A percentile compares a stretch with the other conserved stretches of the same genome.
phyloP scores from a whole-genome alignment of 2,113 vertebrate genomes.

The Himantopus leucocephalus region DNA sequence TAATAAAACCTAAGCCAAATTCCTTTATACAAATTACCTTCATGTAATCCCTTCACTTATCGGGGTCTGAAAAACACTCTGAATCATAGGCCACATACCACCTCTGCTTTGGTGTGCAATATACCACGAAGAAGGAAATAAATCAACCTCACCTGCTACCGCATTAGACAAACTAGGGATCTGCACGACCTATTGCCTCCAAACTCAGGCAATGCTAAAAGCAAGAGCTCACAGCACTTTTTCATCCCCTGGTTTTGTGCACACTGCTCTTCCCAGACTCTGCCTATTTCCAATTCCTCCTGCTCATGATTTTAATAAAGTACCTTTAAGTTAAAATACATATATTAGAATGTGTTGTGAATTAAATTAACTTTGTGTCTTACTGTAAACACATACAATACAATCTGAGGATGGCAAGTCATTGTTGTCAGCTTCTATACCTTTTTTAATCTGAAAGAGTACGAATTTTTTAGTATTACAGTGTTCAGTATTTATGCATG shows the following conservation, averaged over 20 bases:
- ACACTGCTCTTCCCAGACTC: background rate
- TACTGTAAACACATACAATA: background rate
- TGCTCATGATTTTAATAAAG: background rate
- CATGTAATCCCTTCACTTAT: background rate
- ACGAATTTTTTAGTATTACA: background rate
- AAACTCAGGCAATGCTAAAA: background rate
- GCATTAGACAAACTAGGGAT: background rate
- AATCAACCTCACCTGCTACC: background rate
- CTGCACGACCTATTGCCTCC: background rate
- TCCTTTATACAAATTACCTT: background rate
- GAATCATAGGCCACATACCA: background rate
- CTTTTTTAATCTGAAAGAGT: background rate
- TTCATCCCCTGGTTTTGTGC: background rate
- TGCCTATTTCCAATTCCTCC: background rate
- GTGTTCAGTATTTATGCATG: background rate
- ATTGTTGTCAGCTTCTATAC: background rate
- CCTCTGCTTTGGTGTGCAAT: background rate
- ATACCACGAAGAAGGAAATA: background rate
- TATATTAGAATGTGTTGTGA: background rate
- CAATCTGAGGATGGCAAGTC: background rate
- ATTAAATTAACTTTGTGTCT: background rate
- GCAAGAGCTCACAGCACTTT: background rate
- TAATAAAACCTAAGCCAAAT: background rate
- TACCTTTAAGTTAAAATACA: background rate
- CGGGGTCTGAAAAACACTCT: background rate